phyloP scores from a whole-genome alignment of 2,888 invertebrate species.

The Criorhina ranunculi region DNA sequence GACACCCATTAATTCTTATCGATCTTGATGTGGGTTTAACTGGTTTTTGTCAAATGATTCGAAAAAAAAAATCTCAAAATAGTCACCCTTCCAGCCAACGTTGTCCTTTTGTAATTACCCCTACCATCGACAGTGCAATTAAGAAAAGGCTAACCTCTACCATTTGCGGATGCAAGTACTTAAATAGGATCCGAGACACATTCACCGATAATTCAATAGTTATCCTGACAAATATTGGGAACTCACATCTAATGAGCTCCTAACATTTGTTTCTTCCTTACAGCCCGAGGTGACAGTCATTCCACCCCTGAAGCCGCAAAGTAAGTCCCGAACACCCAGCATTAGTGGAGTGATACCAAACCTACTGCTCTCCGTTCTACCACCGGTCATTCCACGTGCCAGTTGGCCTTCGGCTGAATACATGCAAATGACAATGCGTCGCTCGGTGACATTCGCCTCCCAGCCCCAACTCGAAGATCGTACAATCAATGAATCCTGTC shows the following conservation, averaged over 20 bases:
- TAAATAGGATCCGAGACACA: not conserved
- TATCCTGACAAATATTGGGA: too few relatives aligned
- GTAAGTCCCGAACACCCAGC: conserved; percentile 86
- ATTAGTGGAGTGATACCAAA: conserved; percentile 89
- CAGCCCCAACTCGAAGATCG: conserved; percentile 87
- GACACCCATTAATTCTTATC: conserved; percentile 32
- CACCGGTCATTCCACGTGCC: conserved; percentile 90
- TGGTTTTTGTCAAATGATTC: not conserved
- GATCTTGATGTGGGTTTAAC: conserved; percentile 7
- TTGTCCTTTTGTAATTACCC: not conserved
- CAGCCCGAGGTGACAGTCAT: conserved; percentile 83
- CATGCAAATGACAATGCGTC: conserved; percentile 86
- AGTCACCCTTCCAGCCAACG: not conserved
- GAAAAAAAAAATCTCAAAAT: not conserved
- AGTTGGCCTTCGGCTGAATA: conserved; percentile 91
- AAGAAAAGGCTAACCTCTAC: too few relatives aligned
- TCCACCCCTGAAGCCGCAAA: conserved; percentile 68
- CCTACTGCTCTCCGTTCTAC: conserved; percentile 89
- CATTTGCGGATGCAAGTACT: too few relatives aligned
- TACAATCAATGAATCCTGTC: conserved; percentile 81
- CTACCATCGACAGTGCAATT: not conserved
- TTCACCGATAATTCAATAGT: not conserved
- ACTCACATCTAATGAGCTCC: too few relatives aligned
- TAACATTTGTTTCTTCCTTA: conserved; percentile 9
- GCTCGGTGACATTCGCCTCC: conserved; percentile 88